Percentiles rank a stretch among this genome's conserved stretches.
Conservation (phyloP, 2,113 vertebrate species). For the Meleagris gallopavo region DNA sequence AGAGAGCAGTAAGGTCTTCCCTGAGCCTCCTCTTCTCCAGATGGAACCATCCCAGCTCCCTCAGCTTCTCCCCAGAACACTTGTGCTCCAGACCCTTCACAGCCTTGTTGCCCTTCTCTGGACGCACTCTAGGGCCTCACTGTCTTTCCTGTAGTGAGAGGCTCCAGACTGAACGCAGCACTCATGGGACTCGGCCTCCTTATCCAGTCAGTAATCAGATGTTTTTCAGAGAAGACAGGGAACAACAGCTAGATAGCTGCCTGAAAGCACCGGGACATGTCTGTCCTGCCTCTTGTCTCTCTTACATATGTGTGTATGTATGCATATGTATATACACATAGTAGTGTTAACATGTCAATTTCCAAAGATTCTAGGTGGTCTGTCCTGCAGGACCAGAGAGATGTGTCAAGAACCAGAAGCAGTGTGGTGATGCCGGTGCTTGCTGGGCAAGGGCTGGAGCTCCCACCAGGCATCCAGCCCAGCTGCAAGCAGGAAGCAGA, state of each 20-base stretch:
- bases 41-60: no score
- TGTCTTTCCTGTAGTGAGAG: no score
- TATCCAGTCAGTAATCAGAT: not conserved
- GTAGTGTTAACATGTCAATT: not conserved
- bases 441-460: not conserved
- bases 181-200: not conserved
- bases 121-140: no score
- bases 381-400: not conserved
- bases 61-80: no score
- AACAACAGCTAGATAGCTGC: not conserved
- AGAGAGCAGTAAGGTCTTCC: no score
- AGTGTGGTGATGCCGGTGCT: not conserved
- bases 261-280: not conserved
- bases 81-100: no score
- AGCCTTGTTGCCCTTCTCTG: no score
- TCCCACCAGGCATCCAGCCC: not conserved
- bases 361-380: not conserved
- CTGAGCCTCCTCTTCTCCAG: no score
- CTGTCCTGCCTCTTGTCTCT: not conserved
- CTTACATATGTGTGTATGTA: not conserved
- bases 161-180: no score
- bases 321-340: accelerated
- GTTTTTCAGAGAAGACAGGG: not conserved
- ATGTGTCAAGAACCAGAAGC: not conserved
- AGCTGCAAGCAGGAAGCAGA: not conserved